Base-by-base conservation (phyloP, 1,140 invertebrate species). In the Tribolium castaneum region DNA sequence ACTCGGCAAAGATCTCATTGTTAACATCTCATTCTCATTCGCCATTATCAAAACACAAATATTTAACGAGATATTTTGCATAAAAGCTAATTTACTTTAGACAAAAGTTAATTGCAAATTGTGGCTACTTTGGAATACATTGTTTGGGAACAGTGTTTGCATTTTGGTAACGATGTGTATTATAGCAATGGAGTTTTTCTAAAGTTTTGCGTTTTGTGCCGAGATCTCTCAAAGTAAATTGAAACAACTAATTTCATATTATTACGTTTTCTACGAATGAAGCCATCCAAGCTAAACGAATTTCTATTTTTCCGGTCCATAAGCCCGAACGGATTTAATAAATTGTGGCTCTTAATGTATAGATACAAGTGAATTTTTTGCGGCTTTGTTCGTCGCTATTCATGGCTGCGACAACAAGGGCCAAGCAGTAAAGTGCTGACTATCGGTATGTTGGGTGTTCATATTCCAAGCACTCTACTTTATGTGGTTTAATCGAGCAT, bases 401-500 rank as follows among this genome's bases (percentile, higher is more conserved):
- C 59, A 66, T 66, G 59, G 30, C 34, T 66, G n/a, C 12, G 59
- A 66, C 59, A 66, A 35, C 59, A 66, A 14, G 59, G 59, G 9
- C 30, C 25, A 35, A 62, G 56, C 34, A 71, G 35, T 66, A 76
- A 79, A 79, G 75, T 76, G 78, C 78, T 79, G 78, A 79, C 73
- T 79, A 66, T 54, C 72, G 59, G 34, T 16, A 54, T 54, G 56
- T 30, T 62, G 71, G 56, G 51, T 74, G 72, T 74, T 78, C 77
- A 78, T 78, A 78, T 78, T 78, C 72, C 34, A 72, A 49, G 76
- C 75, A 71, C 73, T 75, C 77, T 75, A 79, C 19, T 82, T 80
- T 77, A 80, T 80, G 76, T 74, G 81, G 81, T 80, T 80, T 82
- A 80, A 82, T 82, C 81, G 81, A 79, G 79, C 79, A 79, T 80